Base-by-base conservation (phyloP, 1,140 invertebrate genomes). In the Bombus terrestris region DNA sequence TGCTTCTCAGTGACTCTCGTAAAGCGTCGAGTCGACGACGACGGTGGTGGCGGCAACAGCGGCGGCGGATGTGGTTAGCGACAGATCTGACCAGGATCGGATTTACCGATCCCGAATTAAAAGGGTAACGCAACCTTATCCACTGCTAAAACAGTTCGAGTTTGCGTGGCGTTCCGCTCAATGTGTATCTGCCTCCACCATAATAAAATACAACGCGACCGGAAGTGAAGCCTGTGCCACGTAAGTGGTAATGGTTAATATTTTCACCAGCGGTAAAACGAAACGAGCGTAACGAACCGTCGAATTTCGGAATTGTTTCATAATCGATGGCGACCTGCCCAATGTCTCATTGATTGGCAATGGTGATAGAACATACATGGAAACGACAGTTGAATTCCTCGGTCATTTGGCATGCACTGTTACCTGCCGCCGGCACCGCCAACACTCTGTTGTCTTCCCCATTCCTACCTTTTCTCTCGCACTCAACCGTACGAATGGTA, bases 11-110 rank as follows among this genome's bases (percentile, higher is more conserved):
- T 89, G 88, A 80, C 87, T 86, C 88, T 86, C 78, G 68, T 81
- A 81, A 76, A 92, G 84, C 88, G 87, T 91, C 89, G 86, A 76
- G 81, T 59, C 81, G 59, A 75, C 88, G 74, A 53, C 18, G 47
- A 18, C 47, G 47, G 47, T 53, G 47, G 47, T 53, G 18, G 47
- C 47, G 18, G 47, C 47, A 53, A 53, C 47, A 53, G 47, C 47
- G 47, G 47, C 47, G 47, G 47, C 59, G 25, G 68, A 71, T 88
- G 89, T 93, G 92, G 93, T 93, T 94, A 94, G 93, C 93, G 93
- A 94, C 93, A 93, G 93, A 94, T 94, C 93, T 92, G 84, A 92
- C 89, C 88, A 92, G 90, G 83, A 92, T 93, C 89, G 87, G 88
- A 91, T 81, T 82, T 91, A 86, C 86, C 85, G 85, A 74, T 28